A percentile compares a stretch with the other conserved stretches of the same genome.
These are phyloP conservation scores for Rhabdophis nuchalis DNA, from an alignment of 2,797 vertebrate genomes.

Conservation along the genomic window DNA sequence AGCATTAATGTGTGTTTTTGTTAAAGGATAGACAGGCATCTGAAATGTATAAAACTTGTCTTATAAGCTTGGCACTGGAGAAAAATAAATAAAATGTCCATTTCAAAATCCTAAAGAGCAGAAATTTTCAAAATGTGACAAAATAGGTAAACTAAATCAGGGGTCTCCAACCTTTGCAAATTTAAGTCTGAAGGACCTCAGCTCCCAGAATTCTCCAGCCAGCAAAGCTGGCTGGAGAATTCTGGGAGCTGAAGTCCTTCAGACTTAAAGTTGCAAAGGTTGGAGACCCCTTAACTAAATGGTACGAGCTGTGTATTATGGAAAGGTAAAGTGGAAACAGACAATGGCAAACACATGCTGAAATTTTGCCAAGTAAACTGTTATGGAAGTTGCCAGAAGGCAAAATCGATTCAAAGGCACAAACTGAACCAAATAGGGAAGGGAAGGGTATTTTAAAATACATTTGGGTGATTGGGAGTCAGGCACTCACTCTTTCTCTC, in stretches of 20 bases:
- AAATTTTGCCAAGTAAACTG: neutral
- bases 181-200: no score
- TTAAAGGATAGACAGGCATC: constrained; percentile 30
- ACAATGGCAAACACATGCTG: neutral
- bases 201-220: no score
- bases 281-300: no score
- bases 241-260: no score
- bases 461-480: neutral
- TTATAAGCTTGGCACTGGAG: constrained; percentile 7
- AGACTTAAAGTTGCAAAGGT: no score
- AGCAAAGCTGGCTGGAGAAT: no score
- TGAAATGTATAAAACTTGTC: constrained; percentile 24
- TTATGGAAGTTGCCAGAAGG: neutral
- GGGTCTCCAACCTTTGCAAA: no score
- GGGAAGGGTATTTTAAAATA: neutral
- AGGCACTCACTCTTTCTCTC: neutral
- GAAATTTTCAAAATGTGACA: neutral
- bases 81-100: constrained; percentile 15
- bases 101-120: constrained; percentile 22
- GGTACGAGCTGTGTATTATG: neutral
- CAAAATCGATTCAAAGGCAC: neutral
- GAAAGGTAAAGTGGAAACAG: neutral
- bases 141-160: no score
- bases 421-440: neutral
- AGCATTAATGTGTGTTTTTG: constrained; percentile 15